phyloP scores from a whole-genome alignment of 2,113 vertebrate species.

The Brachirus orientalis region DNA sequence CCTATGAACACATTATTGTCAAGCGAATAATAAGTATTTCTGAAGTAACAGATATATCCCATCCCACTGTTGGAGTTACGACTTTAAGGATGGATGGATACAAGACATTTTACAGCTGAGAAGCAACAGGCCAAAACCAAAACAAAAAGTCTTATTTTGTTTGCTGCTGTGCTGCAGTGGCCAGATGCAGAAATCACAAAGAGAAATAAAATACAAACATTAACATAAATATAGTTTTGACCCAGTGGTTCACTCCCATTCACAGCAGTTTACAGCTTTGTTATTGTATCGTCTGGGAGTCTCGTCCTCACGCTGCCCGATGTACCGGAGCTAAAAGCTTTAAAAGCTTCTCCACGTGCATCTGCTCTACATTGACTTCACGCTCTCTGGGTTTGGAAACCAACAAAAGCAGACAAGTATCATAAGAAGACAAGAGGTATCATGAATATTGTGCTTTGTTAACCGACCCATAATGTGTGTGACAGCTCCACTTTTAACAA shows the following conservation, averaged over 20 bases:
- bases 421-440: slow-evolving; percentile 30
- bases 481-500: slow-evolving; percentile 11
- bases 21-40: slow-evolving; percentile 24
- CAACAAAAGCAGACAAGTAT: slow-evolving; percentile 34
- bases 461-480: slow-evolving; percentile 8
- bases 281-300: slow-evolving; percentile 36
- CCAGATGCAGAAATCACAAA: background rate
- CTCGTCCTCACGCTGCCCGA: slow-evolving; percentile 23
- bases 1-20: slow-evolving; percentile 15
- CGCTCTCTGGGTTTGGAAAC: too few relatives aligned
- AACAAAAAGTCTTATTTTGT: background rate
- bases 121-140: background rate
- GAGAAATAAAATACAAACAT: slow-evolving; percentile 11
- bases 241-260: slow-evolving; percentile 10
- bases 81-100: slow-evolving; percentile 37
- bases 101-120: background rate
- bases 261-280: slow-evolving; percentile 28
- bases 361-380: slow-evolving; percentile 22
- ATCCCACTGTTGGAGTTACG: slow-evolving; percentile 12
- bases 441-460: slow-evolving; percentile 23
- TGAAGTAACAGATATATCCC: slow-evolving; percentile 46
- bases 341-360: slow-evolving; percentile 51
- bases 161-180: slow-evolving; percentile 6
- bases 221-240: slow-evolving; percentile 4
- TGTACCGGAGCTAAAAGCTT: slow-evolving; percentile 49